Evolutionary conservation across 2,113 vertebrate genomes (phyloP).

Genomic region (Oncorhynchus mykiss): DNA sequence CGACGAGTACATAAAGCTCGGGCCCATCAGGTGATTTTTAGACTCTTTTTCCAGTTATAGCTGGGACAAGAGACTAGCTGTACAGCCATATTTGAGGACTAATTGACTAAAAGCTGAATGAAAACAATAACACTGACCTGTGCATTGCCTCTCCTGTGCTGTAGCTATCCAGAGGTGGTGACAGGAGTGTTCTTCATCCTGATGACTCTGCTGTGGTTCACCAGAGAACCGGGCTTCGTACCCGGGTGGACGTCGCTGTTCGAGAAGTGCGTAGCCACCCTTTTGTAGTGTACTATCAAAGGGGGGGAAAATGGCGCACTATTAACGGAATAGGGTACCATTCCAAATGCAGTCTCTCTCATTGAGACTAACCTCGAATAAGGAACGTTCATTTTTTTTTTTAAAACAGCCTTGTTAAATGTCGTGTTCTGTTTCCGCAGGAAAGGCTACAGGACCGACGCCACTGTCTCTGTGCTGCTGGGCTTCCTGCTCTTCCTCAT

Average conservation of each 20-base stretch:
- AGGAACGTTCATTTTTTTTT: not conserved
- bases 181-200: constrained; percentile 94
- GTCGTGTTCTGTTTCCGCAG: constrained; percentile 58
- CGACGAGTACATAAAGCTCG: constrained; percentile 92
- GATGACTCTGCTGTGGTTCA: constrained; percentile 98
- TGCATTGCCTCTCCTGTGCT: not conserved
- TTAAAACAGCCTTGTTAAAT: not conserved
- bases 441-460: constrained; percentile 95
- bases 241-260: constrained; percentile 98
- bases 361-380: not conserved
- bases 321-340: no score
- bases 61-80: no score
- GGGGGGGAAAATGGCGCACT: no score
- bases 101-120: constrained; percentile 77
- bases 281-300: not conserved
- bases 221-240: constrained; percentile 93
- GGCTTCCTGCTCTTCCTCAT: constrained; percentile 98
- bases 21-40: constrained; percentile 81
- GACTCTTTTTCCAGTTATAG: not conserved
- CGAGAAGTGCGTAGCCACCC: constrained; percentile 80
- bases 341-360: no score
- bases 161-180: constrained; percentile 94
- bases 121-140: not conserved
- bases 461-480: constrained; percentile 91
- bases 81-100: no score